Evolutionary conservation across 2,113 vertebrate species (phyloP).

Genomic region (Vulpes lagopus): DNA sequence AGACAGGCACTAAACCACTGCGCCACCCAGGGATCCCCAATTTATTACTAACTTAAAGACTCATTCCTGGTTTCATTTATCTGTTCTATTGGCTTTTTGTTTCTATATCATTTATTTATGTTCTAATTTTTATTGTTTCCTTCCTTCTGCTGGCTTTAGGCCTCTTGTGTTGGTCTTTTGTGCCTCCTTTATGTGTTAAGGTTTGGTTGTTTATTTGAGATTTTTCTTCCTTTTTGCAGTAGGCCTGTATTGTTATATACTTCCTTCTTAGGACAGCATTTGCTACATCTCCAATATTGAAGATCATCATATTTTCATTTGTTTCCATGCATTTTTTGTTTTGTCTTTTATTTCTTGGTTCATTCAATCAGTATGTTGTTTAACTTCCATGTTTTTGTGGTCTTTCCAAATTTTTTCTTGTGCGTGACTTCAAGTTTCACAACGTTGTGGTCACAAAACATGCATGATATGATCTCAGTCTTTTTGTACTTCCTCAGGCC

Average conservation of each 20-base stretch:
- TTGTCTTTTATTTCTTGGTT: neutral
- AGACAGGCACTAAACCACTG: too few relatives aligned
- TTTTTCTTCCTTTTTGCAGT: neutral
- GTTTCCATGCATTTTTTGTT: neutral
- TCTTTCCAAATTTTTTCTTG: neutral
- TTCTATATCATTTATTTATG: neutral
- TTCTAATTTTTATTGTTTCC: neutral
- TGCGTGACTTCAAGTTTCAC: neutral
- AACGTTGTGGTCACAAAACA: neutral
- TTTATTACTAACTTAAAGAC: neutral
- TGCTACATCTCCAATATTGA: neutral
- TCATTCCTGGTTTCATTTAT: neutral
- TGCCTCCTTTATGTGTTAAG: neutral
- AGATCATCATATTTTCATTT: neutral
- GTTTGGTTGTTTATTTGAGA: neutral
- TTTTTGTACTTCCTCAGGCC: neutral
- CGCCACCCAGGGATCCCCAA: neutral
- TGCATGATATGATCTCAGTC: neutral
- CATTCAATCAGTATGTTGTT: neutral
- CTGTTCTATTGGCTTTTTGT: neutral
- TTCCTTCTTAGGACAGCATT: neutral
- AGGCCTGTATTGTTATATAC: neutral
- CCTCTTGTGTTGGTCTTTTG: too few relatives aligned
- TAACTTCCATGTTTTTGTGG: neutral
- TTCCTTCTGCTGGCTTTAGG: neutral